phyloP scores from a whole-genome alignment of 2,888 invertebrate genomes.

The Chorisops tibialis region DNA sequence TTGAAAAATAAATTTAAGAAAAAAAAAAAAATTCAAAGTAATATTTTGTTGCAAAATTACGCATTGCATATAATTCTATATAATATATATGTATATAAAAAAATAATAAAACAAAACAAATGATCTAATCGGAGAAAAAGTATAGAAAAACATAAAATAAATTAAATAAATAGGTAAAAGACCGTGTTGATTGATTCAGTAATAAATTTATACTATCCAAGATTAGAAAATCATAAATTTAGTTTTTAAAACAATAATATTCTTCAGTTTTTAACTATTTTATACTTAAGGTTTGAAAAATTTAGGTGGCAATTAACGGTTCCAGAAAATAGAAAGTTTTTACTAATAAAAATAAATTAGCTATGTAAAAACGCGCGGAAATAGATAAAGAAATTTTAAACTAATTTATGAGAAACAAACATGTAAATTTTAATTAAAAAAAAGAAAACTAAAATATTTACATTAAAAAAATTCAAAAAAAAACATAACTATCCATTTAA shows the following conservation, averaged over 20 bases:
- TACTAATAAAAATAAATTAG: conserved; percentile 19
- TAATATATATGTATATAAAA: too few relatives aligned
- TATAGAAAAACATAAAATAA: not conserved
- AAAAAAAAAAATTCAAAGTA: too few relatives aligned
- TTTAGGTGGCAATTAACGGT: conserved; percentile 10
- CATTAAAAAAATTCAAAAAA: too few relatives aligned
- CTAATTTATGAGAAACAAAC: conserved; percentile 9
- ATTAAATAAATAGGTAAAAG: conserved; percentile 6
- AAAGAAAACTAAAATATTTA: not conserved
- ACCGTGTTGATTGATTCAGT: not conserved
- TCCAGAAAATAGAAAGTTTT: conserved; percentile 11
- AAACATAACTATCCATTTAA: too few relatives aligned
- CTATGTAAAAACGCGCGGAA: conserved; percentile 6
- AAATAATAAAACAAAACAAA: not conserved
- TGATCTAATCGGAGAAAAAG: not conserved
- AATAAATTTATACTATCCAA: conserved; percentile 1
- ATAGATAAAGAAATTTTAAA: not conserved
- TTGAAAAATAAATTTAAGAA: too few relatives aligned
- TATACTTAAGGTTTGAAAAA: too few relatives aligned
- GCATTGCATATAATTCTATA: too few relatives aligned
- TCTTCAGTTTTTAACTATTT: not conserved
- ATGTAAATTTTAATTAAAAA: conserved; percentile 1
- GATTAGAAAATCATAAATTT: not conserved
- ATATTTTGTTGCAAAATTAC: too few relatives aligned
- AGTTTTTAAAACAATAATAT: not conserved